Evolutionary conservation across 2,797 vertebrate species (phyloP).

Genomic region (Malacoctenus gilli): DNA sequence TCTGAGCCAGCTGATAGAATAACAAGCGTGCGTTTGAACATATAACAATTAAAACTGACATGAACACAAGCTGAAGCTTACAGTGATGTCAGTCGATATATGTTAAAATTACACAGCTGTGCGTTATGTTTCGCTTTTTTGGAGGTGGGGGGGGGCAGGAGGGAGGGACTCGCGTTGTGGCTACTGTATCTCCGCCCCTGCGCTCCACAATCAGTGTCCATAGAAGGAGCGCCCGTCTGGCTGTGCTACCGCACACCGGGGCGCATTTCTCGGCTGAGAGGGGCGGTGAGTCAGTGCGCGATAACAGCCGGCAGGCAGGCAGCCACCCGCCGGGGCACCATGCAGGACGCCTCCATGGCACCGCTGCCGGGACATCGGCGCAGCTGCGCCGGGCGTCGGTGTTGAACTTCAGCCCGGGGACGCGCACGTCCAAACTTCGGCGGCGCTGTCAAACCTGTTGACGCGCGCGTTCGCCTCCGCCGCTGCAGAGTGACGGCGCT

Average conservation of each 20-base stretch:
- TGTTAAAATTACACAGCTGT: not conserved
- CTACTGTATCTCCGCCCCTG: conserved; percentile 64
- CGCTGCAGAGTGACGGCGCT: not conserved
- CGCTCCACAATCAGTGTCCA: conserved; percentile 69
- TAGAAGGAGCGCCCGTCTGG: conserved; percentile 72
- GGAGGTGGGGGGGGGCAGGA: not conserved
- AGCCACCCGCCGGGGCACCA: not conserved
- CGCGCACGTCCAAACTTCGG: too few species aligned
- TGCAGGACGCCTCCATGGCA: not conserved
- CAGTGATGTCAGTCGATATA: too few species aligned
- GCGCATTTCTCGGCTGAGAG: conserved; percentile 1
- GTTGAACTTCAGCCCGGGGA: not conserved
- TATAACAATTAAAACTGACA: too few species aligned
- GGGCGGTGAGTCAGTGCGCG: conserved; percentile 8
- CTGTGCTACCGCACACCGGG: conserved; percentile 4
- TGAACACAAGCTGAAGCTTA: too few species aligned
- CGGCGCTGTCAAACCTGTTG: not conserved
- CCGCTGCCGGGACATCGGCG: fast-evolving
- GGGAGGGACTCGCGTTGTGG: conserved; percentile 49
- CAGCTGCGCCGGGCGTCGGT: conserved; percentile 23
- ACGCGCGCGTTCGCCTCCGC: too few species aligned
- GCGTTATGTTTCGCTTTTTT: not conserved
- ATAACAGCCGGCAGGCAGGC: conserved; percentile 3
- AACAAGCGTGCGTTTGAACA: too few species aligned
- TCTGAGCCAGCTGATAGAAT: too few species aligned